Percentiles rank a stretch among this genome's conserved stretches.
phyloP scores from a whole-genome alignment of 1,140 invertebrate species.

The Drosophila lacertosa region DNA sequence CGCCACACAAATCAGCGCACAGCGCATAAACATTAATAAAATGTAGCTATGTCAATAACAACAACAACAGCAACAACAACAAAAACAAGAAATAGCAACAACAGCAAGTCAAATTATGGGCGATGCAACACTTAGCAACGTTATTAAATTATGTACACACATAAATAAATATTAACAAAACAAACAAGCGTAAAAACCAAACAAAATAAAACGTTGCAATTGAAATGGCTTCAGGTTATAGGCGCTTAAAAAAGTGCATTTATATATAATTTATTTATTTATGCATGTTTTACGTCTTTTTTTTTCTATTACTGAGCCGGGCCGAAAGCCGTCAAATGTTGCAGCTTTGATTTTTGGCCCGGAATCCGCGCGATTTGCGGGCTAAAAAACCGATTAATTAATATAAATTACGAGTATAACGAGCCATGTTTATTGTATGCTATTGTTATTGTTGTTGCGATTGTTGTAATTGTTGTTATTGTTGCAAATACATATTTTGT shows the following conservation, averaged over 20 bases:
- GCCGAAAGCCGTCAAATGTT: constrained; percentile 43
- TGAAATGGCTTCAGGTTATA: constrained; percentile 43
- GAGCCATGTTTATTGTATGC: constrained; percentile 47
- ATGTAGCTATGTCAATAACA: neutral
- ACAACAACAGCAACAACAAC: constrained; percentile 8
- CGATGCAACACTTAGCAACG: constrained; percentile 20
- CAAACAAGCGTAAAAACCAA: constrained; percentile 6
- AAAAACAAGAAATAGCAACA: constrained; percentile 17
- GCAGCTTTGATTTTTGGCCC: constrained; percentile 45
- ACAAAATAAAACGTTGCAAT: constrained; percentile 32
- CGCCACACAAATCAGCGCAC: constrained; percentile 25
- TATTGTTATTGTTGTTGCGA: constrained; percentile 20
- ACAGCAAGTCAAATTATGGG: constrained; percentile 1
- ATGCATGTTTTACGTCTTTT: constrained; percentile 31
- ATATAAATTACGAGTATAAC: constrained; percentile 71
- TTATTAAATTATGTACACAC: constrained; percentile 41
- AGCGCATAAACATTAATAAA: constrained; percentile 21
- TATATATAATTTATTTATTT: constrained; percentile 71
- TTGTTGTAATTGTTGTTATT: constrained; percentile 41
- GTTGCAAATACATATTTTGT: constrained; percentile 31
- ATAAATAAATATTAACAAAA: constrained; percentile 39
- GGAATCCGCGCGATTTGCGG: constrained; percentile 17
- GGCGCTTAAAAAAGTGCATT: constrained; percentile 57
- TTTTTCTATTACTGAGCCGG: neutral
- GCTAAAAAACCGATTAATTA: constrained; percentile 72